These are phyloP conservation scores for Iphiclides podalirius DNA, from an alignment of 2,888 invertebrate species.

Conservation along the genomic window DNA sequence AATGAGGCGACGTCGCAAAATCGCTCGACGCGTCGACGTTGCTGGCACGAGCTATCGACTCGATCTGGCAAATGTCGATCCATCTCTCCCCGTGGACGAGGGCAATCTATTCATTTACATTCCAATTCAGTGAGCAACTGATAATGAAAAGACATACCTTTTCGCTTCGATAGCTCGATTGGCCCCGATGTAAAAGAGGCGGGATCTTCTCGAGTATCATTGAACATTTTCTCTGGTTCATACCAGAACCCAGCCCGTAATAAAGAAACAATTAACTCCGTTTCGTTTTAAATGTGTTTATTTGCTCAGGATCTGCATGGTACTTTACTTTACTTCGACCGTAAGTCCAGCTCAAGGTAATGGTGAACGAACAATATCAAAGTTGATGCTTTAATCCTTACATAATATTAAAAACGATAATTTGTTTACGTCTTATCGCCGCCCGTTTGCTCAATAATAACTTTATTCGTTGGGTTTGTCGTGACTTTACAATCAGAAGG, in stretches of 20 bases:
- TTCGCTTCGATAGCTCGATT: constrained; percentile 19
- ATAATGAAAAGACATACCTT: constrained; percentile 24
- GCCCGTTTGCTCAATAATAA: too few relatives aligned
- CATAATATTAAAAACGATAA: too few relatives aligned
- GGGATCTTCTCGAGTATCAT: neutral
- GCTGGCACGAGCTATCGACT: constrained; percentile 6
- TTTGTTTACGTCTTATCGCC: too few relatives aligned
- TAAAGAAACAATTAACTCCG: too few relatives aligned
- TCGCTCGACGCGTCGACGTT: neutral
- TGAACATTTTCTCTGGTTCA: too few relatives aligned
- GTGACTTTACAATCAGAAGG: neutral
- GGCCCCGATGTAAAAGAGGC: constrained; percentile 13
- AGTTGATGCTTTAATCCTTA: too few relatives aligned
- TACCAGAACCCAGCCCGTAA: too few relatives aligned
- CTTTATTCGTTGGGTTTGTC: neutral
- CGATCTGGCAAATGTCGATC: constrained; percentile 21
- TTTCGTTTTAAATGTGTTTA: too few relatives aligned
- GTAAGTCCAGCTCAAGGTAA: too few relatives aligned
- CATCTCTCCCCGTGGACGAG: constrained; percentile 18
- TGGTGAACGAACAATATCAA: too few relatives aligned
- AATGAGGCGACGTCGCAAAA: constrained; percentile 1
- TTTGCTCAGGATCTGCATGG: too few relatives aligned
- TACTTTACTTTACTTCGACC: too few relatives aligned
- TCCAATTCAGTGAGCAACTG: constrained; percentile 23
- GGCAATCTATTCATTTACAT: constrained; percentile 24